Evolutionary conservation across 2,888 invertebrate species (phyloP).

Genomic region (Pyrocoelia pectoralis): DNA sequence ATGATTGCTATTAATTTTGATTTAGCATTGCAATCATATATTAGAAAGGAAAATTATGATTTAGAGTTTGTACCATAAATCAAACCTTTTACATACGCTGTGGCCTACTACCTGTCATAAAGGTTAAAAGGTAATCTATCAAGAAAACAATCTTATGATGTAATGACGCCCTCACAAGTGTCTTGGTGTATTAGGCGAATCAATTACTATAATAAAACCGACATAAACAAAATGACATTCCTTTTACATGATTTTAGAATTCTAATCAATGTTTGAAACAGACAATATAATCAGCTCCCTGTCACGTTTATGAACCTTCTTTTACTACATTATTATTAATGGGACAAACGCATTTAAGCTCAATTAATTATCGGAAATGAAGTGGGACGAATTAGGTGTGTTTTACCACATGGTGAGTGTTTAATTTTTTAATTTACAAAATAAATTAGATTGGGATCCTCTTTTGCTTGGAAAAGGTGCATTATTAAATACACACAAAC

Average conservation of each 20-base stretch:
- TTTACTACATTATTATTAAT: constrained; percentile 10
- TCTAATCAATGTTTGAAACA: background rate
- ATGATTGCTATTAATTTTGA: background rate
- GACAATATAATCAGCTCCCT: constrained; percentile 1
- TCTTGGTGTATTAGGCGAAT: too few relatives aligned
- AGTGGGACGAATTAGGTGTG: constrained; percentile 37
- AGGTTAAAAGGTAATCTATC: constrained; percentile 49
- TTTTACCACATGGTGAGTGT: constrained; percentile 43
- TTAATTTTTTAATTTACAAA: constrained; percentile 46
- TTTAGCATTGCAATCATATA: background rate
- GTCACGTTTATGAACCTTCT: background rate
- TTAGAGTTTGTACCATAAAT: constrained; percentile 46
- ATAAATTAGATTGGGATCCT: constrained; percentile 39
- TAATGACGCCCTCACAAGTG: background rate
- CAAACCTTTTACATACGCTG: constrained; percentile 46
- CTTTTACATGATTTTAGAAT: background rate
- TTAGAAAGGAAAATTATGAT: constrained; percentile 10
- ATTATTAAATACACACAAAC: background rate
- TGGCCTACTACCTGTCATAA: constrained; percentile 46
- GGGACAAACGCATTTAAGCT: constrained; percentile 13
- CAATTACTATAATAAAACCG: background rate
- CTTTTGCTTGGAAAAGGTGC: background rate
- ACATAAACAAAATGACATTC: background rate
- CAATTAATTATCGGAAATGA: constrained; percentile 26
- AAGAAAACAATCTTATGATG: constrained; percentile 29